Percentiles rank a stretch among this genome's conserved stretches.
These are phyloP conservation scores for Digitonthophagus gazella DNA, from an alignment of 2,888 invertebrate species.

Conservation along the genomic window DNA sequence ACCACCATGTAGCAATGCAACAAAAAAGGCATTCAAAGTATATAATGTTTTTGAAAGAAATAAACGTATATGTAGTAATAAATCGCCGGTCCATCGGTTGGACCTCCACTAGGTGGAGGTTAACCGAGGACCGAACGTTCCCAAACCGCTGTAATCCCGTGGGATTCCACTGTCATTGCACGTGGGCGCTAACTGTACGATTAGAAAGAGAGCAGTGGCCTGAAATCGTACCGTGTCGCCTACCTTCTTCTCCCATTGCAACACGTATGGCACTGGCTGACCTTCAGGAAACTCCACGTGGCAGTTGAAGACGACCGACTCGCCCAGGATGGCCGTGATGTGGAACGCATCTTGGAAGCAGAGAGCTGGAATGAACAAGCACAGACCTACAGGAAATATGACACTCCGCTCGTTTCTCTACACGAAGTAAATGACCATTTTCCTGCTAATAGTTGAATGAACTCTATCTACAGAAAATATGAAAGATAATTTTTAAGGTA, in stretches of 20 bases:
- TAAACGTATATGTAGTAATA: no score
- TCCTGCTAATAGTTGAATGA: no score
- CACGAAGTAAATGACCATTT: background rate
- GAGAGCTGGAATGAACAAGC: conserved; percentile 57
- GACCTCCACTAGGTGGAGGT: background rate
- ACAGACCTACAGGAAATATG: conserved; percentile 26
- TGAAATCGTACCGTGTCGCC: conserved; percentile 90
- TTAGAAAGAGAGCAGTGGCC: conserved; percentile 54
- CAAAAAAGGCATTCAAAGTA: no score
- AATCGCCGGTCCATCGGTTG: background rate
- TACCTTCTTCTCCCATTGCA: conserved; percentile 99
- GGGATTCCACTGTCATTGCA: no score
- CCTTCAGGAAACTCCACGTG: conserved; percentile 96
- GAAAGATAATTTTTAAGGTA: no score
- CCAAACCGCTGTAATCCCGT: conserved; percentile 2
- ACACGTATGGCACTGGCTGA: conserved; percentile 94
- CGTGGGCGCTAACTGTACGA: conserved; percentile 33
- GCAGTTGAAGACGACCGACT: conserved; percentile 97
- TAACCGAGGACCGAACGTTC: background rate
- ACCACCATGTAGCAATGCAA: background rate
- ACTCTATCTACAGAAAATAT: no score
- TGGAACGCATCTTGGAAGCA: conserved; percentile 90
- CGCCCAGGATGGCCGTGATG: conserved; percentile 95
- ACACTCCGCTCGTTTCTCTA: conserved; percentile 20
- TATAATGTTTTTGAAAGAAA: no score